Evolutionary conservation across 92 coral and sea anemone species (phyloP).

Genomic region (Phenganax stokvisi): DNA sequence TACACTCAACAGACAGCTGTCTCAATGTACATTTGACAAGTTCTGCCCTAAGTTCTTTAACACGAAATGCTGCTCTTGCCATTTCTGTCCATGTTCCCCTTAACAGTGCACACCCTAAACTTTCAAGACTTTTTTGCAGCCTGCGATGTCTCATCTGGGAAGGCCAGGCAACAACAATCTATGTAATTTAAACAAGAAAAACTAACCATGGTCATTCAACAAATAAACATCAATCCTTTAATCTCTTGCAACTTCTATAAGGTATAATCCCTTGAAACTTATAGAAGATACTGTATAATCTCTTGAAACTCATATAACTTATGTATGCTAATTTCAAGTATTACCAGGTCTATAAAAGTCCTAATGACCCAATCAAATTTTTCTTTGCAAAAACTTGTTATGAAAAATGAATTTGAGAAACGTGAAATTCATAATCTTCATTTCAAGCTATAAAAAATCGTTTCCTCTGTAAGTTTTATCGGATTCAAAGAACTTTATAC

Average conservation of each 20-base stretch:
- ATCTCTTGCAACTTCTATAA: too few relatives aligned
- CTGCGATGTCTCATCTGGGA: constrained; percentile 37
- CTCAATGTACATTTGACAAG: constrained; percentile 11
- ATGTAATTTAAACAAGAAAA: background rate
- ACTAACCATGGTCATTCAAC: background rate
- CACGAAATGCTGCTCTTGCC: constrained; percentile 41
- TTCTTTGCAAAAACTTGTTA: too few relatives aligned
- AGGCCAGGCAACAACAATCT: background rate
- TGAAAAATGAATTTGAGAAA: background rate
- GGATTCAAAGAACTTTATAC: background rate
- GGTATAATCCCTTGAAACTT: too few relatives aligned
- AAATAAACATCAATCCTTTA: too few relatives aligned
- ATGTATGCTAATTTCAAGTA: background rate
- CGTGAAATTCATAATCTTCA: background rate
- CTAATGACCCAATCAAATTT: too few relatives aligned
- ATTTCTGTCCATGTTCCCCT: constrained; percentile 43
- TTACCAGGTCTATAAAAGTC: too few relatives aligned
- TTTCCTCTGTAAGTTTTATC: background rate
- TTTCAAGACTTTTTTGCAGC: constrained; percentile 36
- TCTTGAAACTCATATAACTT: too few relatives aligned
- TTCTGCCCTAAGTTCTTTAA: constrained; percentile 31
- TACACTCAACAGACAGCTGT: constrained; percentile 30
- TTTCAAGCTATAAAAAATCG: background rate
- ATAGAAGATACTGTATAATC: too few relatives aligned
- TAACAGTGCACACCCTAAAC: constrained; percentile 33